Percentiles rank a stretch among this genome's conserved stretches.
Evolutionary conservation across 2,113 vertebrate genomes (phyloP).

Genomic region (Thalassarche chlororhynchos): DNA sequence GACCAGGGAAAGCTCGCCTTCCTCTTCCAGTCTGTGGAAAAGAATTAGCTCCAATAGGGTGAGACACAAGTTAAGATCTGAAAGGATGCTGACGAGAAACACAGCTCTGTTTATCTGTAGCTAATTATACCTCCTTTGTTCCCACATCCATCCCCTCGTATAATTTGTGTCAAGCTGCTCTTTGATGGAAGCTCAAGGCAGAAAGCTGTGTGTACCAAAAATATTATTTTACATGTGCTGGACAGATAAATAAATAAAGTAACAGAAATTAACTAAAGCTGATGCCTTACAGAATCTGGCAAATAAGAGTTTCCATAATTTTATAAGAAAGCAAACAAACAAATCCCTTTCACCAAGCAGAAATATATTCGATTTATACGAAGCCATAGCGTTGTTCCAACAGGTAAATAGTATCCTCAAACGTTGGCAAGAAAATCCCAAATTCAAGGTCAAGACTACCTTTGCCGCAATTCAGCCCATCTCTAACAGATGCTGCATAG

Average conservation of each 20-base stretch:
- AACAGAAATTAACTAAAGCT: neutral
- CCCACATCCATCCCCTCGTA: slow-evolving; percentile 3
- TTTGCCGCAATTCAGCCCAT: neutral
- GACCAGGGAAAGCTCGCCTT: neutral
- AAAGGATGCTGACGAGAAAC: neutral
- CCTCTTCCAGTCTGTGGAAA: neutral
- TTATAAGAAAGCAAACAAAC: neutral
- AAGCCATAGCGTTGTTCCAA: neutral
- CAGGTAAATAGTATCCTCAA: neutral
- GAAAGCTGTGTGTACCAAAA: neutral
- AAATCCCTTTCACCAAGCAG: neutral
- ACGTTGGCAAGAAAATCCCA: neutral
- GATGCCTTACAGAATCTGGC: neutral
- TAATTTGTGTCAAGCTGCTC: slow-evolving; percentile 26
- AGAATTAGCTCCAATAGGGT: neutral
- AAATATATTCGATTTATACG: neutral
- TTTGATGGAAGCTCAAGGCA: slow-evolving; percentile 24
- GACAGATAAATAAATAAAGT: neutral
- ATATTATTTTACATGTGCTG: neutral
- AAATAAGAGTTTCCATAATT: neutral
- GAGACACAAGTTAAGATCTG: neutral
- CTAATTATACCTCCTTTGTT: slow-evolving; percentile 61
- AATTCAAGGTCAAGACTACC: neutral
- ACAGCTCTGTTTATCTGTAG: slow-evolving; percentile 43
- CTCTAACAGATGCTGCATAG: neutral